phyloP scores from a whole-genome alignment of 2,888 invertebrate genomes.

The Tetropium fuscum region DNA sequence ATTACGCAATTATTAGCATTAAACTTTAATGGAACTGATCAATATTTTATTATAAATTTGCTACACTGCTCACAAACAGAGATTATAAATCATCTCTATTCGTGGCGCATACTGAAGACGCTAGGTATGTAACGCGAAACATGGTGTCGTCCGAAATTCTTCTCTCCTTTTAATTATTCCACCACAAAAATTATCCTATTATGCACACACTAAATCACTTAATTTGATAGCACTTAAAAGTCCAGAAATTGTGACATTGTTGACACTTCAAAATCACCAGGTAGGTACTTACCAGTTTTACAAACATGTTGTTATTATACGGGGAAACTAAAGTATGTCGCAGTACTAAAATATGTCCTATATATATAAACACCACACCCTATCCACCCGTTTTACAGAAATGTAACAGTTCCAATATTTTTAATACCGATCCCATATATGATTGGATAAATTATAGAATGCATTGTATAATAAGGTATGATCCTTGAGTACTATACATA shows the following conservation, averaged over 20 bases:
- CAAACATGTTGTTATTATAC: constrained; percentile 61
- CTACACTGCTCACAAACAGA: too few relatives aligned
- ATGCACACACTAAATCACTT: constrained; percentile 21
- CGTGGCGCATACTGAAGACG: background rate
- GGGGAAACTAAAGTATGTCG: constrained; percentile 37
- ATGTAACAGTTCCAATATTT: constrained; percentile 61
- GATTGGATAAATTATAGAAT: constrained; percentile 56
- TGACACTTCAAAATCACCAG: constrained; percentile 27
- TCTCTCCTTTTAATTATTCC: background rate
- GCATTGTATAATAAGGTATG: constrained; percentile 41
- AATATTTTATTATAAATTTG: too few relatives aligned
- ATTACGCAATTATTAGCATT: too few relatives aligned
- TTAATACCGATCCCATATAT: constrained; percentile 64
- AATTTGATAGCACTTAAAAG: constrained; percentile 10
- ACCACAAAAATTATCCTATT: constrained; percentile 10
- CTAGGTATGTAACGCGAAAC: background rate
- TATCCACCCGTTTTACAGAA: constrained; percentile 58
- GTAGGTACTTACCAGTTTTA: constrained; percentile 66
- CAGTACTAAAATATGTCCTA: constrained; percentile 41
- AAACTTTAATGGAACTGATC: too few relatives aligned
- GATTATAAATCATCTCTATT: too few relatives aligned
- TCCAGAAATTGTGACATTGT: background rate
- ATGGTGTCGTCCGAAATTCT: background rate
- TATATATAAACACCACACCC: constrained; percentile 63
- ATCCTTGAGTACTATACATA: constrained; percentile 16